Conservation (phyloP, 2,888 invertebrate genomes). For the Mimachlamys varia region DNA sequence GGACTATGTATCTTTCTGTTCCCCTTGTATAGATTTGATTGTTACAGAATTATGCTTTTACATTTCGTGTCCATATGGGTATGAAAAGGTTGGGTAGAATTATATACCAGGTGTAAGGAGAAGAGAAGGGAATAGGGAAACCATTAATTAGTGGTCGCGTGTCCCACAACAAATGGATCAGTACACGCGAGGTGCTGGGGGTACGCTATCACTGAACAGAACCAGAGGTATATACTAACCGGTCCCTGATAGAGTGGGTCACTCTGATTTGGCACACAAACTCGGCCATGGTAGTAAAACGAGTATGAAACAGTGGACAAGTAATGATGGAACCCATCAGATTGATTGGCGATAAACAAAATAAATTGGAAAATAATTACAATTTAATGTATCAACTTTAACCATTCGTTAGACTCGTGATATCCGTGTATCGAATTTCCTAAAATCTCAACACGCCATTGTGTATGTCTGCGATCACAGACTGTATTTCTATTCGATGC, state of each 20-base stretch:
- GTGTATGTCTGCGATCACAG: neutral
- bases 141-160: conserved; percentile 20
- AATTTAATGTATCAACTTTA: neutral
- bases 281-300: neutral
- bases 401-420: neutral
- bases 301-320: neutral
- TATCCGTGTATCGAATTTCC: neutral
- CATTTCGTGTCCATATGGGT: neutral
- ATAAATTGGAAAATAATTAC: conserved; percentile 7
- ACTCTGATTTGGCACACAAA: neutral
- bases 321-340: neutral
- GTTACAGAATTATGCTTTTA: neutral
- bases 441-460: neutral
- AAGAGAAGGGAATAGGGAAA: neutral
- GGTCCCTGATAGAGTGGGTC: neutral
- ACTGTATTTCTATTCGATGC: neutral
- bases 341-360: neutral
- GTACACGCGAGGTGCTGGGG: neutral
- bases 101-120: neutral
- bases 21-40: neutral
- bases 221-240: neutral
- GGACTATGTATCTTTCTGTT: conserved; percentile 18
- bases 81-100: neutral
- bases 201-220: neutral
- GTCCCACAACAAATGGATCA: neutral